A percentile compares a stretch with the other conserved stretches of the same genome.
Conservation (phyloP, 2,113 vertebrate species). For the Odobenus rosmarus region DNA sequence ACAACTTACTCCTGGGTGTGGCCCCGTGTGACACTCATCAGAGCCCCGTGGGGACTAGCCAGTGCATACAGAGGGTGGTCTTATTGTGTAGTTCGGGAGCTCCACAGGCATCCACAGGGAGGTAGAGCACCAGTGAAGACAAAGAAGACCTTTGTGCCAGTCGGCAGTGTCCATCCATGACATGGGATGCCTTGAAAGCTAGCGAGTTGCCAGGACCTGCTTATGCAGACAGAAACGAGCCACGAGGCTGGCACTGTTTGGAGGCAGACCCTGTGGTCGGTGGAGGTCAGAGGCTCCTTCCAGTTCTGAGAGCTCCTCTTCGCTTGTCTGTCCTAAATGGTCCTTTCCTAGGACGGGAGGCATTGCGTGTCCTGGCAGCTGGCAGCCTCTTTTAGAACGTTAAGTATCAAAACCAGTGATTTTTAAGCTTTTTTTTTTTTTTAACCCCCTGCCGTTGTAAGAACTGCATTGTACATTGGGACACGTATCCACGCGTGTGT, state of each 20-base stretch:
- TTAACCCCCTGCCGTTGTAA: neutral
- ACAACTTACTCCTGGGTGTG: neutral
- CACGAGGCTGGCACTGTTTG: neutral
- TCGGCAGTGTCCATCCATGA: neutral
- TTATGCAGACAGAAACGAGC: neutral
- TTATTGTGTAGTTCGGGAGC: neutral
- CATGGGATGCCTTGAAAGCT: neutral
- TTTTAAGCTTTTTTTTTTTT: neutral
- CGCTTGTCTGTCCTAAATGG: neutral
- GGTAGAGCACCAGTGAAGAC: neutral
- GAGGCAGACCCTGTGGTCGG: neutral
- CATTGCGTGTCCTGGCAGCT: neutral
- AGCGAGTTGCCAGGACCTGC: neutral
- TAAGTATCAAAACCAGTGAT: neutral
- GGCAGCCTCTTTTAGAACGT: neutral
- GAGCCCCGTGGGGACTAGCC: neutral
- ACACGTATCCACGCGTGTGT: neutral
- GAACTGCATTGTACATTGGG: neutral
- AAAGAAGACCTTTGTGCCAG: neutral
- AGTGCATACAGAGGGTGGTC: accelerated
- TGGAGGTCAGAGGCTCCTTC: neutral
- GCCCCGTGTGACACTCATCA: neutral
- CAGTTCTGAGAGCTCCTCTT: neutral
- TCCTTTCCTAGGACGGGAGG: neutral
- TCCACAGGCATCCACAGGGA: neutral